Base-by-base conservation (phyloP, 2,888 invertebrate genomes). In the Alloplasta piceator region DNA sequence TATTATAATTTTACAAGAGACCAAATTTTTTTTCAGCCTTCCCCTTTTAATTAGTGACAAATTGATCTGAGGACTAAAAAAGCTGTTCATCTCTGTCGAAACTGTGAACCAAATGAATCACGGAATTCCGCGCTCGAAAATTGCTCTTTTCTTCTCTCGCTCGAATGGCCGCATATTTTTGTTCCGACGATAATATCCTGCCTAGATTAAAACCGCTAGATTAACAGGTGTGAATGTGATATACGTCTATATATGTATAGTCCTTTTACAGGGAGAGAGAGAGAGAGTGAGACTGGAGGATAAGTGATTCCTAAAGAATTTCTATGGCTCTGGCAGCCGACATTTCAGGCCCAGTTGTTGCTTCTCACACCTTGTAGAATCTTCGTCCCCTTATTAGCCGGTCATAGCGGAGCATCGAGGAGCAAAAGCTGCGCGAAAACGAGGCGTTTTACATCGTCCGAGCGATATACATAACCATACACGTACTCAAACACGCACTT, bases 331-430 rank as follows among this genome's bases (percentile, higher is more conserved):
- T 38, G 43, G 1, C 56, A 56, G 6, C 16, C 12, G n/a, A 39
- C 26, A 73, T 77, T 77, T 73, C 80, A 72, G 52, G 71, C 80
- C 72, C 61, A 73, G 76, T 48, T 73, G 63, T 66, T 70, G 63
- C n/a, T 72, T 43, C 71, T 72, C 71, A 52, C 16, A 75, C 56
- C 36, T 38, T n/a, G 66, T 56, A 61, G 48, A 48, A 38, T 63
- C 41, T 43, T 43, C 63, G 41, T 12, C 16, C 36, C 50, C 63
- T 63, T 68, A 73, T 80, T 80, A 80, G 63, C 63, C 12, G 4
- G 36, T 61, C 72, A 77, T 70, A 73, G 52, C 80, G 7, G 64
- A 73, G 64, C 72, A 50, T 63, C 55, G 14, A 61, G 71, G 41
- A 48, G 52, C 60, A 48, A 61, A 68, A 43, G 63, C 55, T 38